A percentile compares a stretch with the other conserved stretches of the same genome.
Conservation (phyloP, 1,140 invertebrate species). For the Temnothorax curvispinosus region DNA sequence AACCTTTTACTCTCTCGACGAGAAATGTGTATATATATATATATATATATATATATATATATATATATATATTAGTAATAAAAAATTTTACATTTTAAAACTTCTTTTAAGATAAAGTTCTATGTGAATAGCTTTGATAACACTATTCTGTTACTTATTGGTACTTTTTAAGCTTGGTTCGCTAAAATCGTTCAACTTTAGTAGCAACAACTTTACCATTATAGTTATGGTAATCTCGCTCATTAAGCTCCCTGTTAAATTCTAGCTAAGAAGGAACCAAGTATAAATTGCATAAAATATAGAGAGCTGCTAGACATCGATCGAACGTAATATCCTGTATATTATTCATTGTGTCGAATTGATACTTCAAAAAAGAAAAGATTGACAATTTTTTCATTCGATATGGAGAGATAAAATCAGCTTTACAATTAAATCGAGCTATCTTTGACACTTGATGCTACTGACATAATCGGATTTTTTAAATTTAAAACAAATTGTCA, state of each 20-base stretch:
- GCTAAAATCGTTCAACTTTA: slow-evolving; percentile 50
- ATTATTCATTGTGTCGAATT: slow-evolving; percentile 23
- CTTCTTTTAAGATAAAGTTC: slow-evolving; percentile 24
- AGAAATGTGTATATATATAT: background rate
- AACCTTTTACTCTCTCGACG: background rate
- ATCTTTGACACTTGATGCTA: background rate
- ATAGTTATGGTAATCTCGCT: slow-evolving; percentile 46
- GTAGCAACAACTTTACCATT: slow-evolving; percentile 46
- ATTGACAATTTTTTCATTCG: slow-evolving; percentile 13
- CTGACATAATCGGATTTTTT: slow-evolving; percentile 7
- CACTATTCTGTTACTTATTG: slow-evolving; percentile 50
- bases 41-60: background rate
- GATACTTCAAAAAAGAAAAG: background rate
- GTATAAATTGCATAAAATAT: slow-evolving; percentile 47
- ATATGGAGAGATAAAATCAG: background rate
- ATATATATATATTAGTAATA: slow-evolving; percentile 6
- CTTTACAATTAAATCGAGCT: background rate
- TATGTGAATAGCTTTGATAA: slow-evolving; percentile 44
- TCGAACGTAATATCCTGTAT: background rate
- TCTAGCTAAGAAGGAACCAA: slow-evolving; percentile 38
- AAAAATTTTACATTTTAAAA: slow-evolving; percentile 39
- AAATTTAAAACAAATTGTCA: background rate
- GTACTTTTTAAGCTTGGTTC: slow-evolving; percentile 25
- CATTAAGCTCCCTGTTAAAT: slow-evolving; percentile 46
- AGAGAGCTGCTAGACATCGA: slow-evolving; percentile 2